Base-by-base conservation (phyloP, 2,797 vertebrate genomes). In the Enteromius anoplus region DNA sequence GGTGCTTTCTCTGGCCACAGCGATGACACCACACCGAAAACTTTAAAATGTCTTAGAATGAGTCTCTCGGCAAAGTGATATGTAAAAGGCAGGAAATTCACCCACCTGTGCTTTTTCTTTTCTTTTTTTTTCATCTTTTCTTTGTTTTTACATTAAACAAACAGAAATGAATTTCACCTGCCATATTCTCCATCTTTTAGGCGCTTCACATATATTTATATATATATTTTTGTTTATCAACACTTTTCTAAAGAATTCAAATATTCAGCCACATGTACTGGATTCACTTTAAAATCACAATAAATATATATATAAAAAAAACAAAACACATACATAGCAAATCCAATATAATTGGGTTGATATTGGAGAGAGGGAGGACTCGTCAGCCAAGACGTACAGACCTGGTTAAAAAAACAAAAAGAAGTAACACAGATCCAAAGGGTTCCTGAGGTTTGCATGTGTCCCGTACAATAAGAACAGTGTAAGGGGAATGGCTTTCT, bases 231-330 rank as follows among this genome's bases (percentile, higher is more conserved):
- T 95, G 94, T 93, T 91, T 94, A 95, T 94, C 94, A 94, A 95
- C 94, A 95, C 93, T 94, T 93, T 92, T 93, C 96, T 97, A 96
- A 92, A 95, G 94, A 97, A 95, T 95, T 93, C 95, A 98, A 97
- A 96, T 96, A 97, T 96, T 97, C 95, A 98, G 96, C 96, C 97
- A 99, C 98, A 94, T 95, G 95, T 97, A 98, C 97, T 95, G 96
- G 96, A 93, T 95, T 95, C 96, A 98, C 96, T 95, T 95, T 96
- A 88, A 96, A 96, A 93, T 96, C 94, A 97, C 97, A 96, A 98
- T 96, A 98, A 83, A 83, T 83, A 83, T 78, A 83, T 32, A 23
- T 29, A 64, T 14, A 42, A 47, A 80, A 47, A 78, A 81, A 97
- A 97, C 94, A 96, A 95, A 94, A 94, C 92, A 91, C 85, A 85